These are phyloP conservation scores for Lampropteryx suffumata DNA, from an alignment of 2,888 invertebrate genomes.

Conservation along the genomic window DNA sequence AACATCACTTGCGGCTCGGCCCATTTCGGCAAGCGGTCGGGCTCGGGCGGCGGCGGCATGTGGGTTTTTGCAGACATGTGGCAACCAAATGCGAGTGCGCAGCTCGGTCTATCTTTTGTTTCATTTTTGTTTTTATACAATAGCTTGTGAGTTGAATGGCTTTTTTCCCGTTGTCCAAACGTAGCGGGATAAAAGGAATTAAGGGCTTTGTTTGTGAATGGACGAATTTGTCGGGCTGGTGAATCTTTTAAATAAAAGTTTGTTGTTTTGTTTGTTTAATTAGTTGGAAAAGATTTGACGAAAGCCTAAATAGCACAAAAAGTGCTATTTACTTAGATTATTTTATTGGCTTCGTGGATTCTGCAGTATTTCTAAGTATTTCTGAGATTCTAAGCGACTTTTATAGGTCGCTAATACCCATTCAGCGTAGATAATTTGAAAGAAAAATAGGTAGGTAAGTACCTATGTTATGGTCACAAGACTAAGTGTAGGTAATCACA, in stretches of 20 bases:
- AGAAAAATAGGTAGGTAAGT: too few species aligned
- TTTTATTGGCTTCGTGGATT: too few species aligned
- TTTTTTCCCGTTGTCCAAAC: constrained; percentile 45
- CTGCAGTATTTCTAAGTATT: too few species aligned
- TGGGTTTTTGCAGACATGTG: constrained; percentile 66
- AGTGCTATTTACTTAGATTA: background rate
- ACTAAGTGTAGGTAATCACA: too few species aligned
- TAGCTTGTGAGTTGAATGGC: constrained; percentile 49
- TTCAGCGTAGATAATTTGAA: too few species aligned
- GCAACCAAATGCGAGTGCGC: constrained; percentile 63
- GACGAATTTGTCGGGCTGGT: constrained; percentile 24
- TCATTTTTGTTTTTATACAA: constrained; percentile 41
- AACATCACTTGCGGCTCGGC: constrained; percentile 9
- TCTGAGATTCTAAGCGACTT: too few species aligned
- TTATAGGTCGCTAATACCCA: too few species aligned
- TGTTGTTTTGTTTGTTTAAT: constrained; percentile 8
- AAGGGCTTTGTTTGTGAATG: constrained; percentile 43
- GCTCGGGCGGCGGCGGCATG: too few species aligned
- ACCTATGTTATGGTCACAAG: too few species aligned
- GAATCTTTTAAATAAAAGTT: constrained; percentile 29
- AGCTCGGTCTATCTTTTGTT: constrained; percentile 52
- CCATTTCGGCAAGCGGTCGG: too few species aligned
- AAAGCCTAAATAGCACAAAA: background rate
- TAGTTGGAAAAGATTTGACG: background rate
- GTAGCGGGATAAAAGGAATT: constrained; percentile 39